A percentile compares a stretch with the other conserved stretches of the same genome.
Conservation (phyloP, 2,797 vertebrate species). For the Liparis tanakae region DNA sequence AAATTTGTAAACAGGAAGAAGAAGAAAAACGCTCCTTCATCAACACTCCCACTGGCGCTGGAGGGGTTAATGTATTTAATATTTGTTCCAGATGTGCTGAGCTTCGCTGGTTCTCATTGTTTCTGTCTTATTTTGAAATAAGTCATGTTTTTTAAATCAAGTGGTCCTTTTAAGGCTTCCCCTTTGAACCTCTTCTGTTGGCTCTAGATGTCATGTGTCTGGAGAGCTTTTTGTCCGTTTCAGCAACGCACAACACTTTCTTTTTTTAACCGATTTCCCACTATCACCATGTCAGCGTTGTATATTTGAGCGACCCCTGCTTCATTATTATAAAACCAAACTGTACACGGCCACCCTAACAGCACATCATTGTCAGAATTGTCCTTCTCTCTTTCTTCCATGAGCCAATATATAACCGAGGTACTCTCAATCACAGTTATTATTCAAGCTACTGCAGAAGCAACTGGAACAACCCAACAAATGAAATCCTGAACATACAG, state of each 20-base stretch:
- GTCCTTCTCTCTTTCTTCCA: neutral
- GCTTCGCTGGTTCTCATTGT: neutral
- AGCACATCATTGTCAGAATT: neutral
- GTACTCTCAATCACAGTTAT: neutral
- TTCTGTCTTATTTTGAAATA: neutral
- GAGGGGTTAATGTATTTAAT: neutral
- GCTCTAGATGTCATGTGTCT: too few species aligned
- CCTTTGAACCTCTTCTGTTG: slow-evolving; percentile 2
- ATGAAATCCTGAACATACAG: slow-evolving; percentile 23
- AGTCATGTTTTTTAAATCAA: neutral
- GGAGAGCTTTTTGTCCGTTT: too few species aligned
- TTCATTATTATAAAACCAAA: neutral
- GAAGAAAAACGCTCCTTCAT: too few species aligned
- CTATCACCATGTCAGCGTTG: slow-evolving; percentile 1
- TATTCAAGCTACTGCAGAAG: slow-evolving; percentile 9
- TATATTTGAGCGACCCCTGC: neutral
- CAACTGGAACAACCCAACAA: slow-evolving; percentile 27
- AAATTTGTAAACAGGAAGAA: neutral
- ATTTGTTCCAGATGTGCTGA: neutral
- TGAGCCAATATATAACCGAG: slow-evolving; percentile 11
- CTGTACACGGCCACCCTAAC: neutral
- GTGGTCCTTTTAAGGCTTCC: neutral
- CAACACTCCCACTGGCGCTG: too few species aligned
- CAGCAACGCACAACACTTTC: too few species aligned
- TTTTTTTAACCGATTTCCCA: neutral